A percentile compares a stretch with the other conserved stretches of the same genome.
Evolutionary conservation across 2,113 vertebrate genomes (phyloP).

Genomic region (Halcyon senegalensis): DNA sequence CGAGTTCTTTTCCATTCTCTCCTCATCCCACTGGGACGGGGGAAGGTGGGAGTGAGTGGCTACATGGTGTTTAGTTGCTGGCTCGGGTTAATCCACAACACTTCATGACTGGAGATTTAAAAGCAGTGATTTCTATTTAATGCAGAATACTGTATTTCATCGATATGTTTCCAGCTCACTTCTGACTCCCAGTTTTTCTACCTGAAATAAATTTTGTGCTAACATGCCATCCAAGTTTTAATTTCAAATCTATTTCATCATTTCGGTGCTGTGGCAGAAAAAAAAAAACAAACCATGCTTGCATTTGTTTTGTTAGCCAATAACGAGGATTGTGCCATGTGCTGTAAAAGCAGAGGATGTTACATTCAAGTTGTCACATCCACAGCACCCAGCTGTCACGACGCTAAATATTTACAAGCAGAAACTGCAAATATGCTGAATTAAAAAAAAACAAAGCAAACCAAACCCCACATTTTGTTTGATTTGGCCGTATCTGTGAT

Average conservation of each 20-base stretch:
- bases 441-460: not conserved
- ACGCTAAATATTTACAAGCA: not conserved
- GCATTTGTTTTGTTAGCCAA: not conserved
- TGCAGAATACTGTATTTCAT: not conserved
- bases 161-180: not conserved
- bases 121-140: not conserved
- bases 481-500: not conserved
- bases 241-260: not conserved
- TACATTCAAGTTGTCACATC: not conserved
- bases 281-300: not conserved
- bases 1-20: no score
- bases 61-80: no score
- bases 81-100: no score
- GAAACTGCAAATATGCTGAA: not conserved
- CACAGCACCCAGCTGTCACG: not conserved
- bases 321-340: not conserved
- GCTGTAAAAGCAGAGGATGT: not conserved
- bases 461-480: not conserved
- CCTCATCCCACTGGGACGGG: no score
- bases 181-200: not conserved
- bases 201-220: not conserved
- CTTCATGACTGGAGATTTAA: not conserved
- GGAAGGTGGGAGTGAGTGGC: no score
- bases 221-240: not conserved
- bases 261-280: not conserved